These are phyloP conservation scores for Hypotaenidia okinawae DNA, from an alignment of 2,797 vertebrate genomes.

Conservation along the genomic window DNA sequence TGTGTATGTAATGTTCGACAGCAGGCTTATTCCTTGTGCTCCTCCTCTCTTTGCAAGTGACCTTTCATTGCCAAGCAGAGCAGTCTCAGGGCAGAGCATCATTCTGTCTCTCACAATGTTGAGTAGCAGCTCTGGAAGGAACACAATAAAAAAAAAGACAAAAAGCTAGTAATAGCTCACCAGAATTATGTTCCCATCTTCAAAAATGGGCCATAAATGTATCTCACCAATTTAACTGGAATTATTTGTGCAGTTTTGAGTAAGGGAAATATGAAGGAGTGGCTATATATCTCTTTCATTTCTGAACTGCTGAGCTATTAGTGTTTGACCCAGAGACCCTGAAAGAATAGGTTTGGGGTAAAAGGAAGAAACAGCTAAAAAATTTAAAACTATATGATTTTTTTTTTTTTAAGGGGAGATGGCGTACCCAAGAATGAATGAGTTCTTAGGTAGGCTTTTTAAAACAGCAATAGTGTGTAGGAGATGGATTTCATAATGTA, in stretches of 20 bases:
- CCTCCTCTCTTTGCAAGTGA: not conserved
- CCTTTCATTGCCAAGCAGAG: not conserved
- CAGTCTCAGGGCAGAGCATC: not conserved
- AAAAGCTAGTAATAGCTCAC: not conserved
- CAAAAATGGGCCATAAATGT: not conserved
- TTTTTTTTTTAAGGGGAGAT: not conserved
- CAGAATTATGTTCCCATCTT: not conserved
- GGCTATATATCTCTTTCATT: not conserved
- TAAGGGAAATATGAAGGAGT: not conserved
- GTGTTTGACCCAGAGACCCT: not conserved
- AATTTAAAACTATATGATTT: not conserved
- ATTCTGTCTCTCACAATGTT: not conserved
- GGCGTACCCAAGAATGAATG: not conserved
- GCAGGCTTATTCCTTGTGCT: not conserved
- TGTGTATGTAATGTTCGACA: not conserved
- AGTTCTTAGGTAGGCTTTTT: not conserved
- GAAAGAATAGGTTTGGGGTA: not conserved
- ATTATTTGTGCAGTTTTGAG: not conserved
- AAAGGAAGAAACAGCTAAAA: not conserved
- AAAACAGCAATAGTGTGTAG: fast-evolving
- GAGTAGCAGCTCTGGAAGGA: not conserved
- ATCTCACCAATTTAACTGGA: not conserved
- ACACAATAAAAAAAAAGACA: not conserved
- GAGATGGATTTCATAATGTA: not conserved
- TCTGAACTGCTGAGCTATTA: not conserved